Base-by-base conservation (phyloP, 2,797 vertebrate genomes). In the Halcyon leucocephala region DNA sequence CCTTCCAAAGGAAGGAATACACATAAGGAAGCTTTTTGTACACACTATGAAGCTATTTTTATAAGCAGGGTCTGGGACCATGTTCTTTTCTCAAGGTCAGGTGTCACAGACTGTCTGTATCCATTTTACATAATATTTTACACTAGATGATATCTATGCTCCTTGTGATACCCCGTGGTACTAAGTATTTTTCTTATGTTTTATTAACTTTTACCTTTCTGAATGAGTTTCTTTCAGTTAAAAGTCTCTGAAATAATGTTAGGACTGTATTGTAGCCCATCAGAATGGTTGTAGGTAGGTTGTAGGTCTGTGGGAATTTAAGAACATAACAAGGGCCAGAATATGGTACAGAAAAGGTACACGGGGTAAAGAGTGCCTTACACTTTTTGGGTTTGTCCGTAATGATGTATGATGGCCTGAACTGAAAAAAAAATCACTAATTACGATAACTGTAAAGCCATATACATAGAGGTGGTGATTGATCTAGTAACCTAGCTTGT, bases 31-130 rank as follows among this genome's bases (percentile, higher is more conserved):
- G 8, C 3, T 9, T 18, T 61, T 65, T 35, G 18, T 9, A 44
- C 9, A 44, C 7, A 29, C 6, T 33, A 61, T 29, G 14, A 55
- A 52, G 21, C 13, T 78, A 14, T 51, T 83, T 61, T 83, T 55
- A 42, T 25, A 3, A 61, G 3, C 15, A 48, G 5, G 4, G 4
- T 1, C 4, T 57, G 69, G 37, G 14, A 39, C 2, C 5, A 7
- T 42, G 9, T 49, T 73, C 17, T 62, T 73, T 76, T 37, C 33
- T 18, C 60, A 46, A 39, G 21, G 5, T n/a, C 16, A 64, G 4
- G 21, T 67, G 18, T 26, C 37, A 66, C 37, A 90, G 51, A 35
- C 2, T 11, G 2, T 25, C 44, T 52, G 4, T 46, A 70, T 51
- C 2, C 4, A 44, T 78, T 85, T 88, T 29, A 13, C 20, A 26